These are phyloP conservation scores for Syritta pipiens DNA, from an alignment of 2,888 invertebrate species.

Conservation along the genomic window DNA sequence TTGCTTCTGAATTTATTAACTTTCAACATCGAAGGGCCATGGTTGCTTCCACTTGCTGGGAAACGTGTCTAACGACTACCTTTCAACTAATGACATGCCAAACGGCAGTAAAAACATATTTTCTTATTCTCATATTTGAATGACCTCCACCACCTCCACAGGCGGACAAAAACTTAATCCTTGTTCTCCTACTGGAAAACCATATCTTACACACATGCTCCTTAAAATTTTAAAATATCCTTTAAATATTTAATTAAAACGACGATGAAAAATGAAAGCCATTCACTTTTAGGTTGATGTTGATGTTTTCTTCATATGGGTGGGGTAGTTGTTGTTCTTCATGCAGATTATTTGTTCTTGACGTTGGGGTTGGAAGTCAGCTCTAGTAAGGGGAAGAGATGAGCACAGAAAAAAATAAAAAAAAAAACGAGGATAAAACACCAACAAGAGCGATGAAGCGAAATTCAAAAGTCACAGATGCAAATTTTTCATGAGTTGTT, in stretches of 20 bases:
- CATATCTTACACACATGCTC: neutral
- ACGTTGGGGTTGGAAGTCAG: neutral
- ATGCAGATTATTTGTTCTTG: neutral
- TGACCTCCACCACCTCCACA: too few relatives aligned
- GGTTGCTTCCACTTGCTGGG: too few relatives aligned
- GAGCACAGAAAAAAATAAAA: too few relatives aligned
- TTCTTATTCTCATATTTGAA: too few relatives aligned
- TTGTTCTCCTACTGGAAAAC: neutral
- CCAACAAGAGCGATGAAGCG: conserved; percentile 7
- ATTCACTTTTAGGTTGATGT: neutral
- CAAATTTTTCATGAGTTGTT: conserved; percentile 35
- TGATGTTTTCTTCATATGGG: too few relatives aligned
- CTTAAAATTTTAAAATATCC: neutral
- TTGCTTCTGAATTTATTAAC: too few relatives aligned
- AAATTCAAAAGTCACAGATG: conserved; percentile 35
- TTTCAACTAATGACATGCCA: too few relatives aligned
- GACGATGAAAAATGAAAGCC: neutral
- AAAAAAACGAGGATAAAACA: neutral
- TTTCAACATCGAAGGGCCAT: too few relatives aligned
- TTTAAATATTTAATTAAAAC: neutral
- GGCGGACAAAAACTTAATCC: conserved; percentile 1
- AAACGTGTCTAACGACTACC: too few relatives aligned
- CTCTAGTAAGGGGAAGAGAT: too few relatives aligned
- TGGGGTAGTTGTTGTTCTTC: neutral
- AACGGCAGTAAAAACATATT: too few relatives aligned